phyloP scores from a whole-genome alignment of 2,797 vertebrate genomes.

The Tapirus indicus region DNA sequence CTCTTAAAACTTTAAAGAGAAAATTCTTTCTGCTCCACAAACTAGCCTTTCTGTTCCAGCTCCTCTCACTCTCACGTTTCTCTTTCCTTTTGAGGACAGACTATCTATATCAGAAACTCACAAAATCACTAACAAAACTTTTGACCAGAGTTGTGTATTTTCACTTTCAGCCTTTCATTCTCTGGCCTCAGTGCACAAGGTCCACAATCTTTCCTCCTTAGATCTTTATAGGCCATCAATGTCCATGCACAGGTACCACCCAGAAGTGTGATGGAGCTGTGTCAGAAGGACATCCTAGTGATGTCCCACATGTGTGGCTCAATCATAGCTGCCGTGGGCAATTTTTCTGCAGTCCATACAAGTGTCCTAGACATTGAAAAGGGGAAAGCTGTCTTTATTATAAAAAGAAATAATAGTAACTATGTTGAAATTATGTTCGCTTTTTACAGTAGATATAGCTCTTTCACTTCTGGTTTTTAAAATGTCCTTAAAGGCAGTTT shows the following conservation, averaged over 20 bases:
- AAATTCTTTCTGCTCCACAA: neutral
- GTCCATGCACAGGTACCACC: neutral
- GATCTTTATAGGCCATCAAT: neutral
- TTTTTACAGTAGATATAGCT: neutral
- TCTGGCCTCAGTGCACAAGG: neutral
- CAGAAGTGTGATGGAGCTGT: neutral
- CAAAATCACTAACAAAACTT: conserved; percentile 1
- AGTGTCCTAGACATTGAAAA: neutral
- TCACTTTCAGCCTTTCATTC: neutral
- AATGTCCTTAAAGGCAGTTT: conserved; percentile 44
- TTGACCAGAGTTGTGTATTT: neutral
- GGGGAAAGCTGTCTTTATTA: neutral
- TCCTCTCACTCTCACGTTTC: neutral
- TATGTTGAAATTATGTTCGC: neutral
- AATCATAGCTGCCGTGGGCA: neutral
- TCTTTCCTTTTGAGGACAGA: neutral
- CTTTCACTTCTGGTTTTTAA: conserved; percentile 25
- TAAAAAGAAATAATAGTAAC: conserved; percentile 2
- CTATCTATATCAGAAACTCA: neutral
- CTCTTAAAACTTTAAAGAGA: conserved; percentile 22
- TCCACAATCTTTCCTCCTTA: neutral
- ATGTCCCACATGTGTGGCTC: neutral
- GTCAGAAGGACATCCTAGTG: neutral
- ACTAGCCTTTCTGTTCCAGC: neutral
- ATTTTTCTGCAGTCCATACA: neutral